Evolutionary conservation across 2,113 vertebrate species (phyloP), one percentile per base, ranked within the genome.

Genomic region (Trichomycterus rosablanca): DNA sequence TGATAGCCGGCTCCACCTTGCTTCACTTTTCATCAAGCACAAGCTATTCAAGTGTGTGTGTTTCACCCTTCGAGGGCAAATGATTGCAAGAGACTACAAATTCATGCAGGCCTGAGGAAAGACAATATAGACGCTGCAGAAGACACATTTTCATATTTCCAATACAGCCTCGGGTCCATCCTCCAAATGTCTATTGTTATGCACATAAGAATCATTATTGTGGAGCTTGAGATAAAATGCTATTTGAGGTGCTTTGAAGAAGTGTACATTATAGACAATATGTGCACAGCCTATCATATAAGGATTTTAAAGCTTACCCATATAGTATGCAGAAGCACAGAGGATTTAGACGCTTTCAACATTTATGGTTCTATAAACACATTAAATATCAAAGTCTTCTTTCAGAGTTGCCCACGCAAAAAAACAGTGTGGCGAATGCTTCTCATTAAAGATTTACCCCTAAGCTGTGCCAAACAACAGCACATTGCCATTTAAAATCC

Each of bases 401-500:
- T 49, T 15, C 26, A 24, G 4, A 4, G 2, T 5, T 7, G 5
- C 1, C 5, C 11, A 63, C 23, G n/a, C 2, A 40, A 43, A 20
- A 50, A 15, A 63, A 12, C 5, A 7, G 19, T 28, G 28, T 18
- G 15, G 15, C 20, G 22, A 22, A 59, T 19, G 24, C 22, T 49
- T 35, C 50, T 68, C 43, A 61, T 68, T 10, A 73, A 65, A 68
- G 28, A 65, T 73, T 68, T 61, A 68, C 37, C 32, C 16, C 30
- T 20, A 7, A 10, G n/a, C 15, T 20, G 7, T 30, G 16, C 20
- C n/a, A 44, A 15, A 37, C 42, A 68, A 64, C 65, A 64, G 30
- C 22, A 51, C 28, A 65, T 60, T 45, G 24, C 55, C 71, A 65
- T 68, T 65, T 61, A 16, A 48, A 48, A 48, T 68, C 48, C 53